Conservation (phyloP, 2,797 vertebrate genomes). For the Manis pentadactyla region DNA sequence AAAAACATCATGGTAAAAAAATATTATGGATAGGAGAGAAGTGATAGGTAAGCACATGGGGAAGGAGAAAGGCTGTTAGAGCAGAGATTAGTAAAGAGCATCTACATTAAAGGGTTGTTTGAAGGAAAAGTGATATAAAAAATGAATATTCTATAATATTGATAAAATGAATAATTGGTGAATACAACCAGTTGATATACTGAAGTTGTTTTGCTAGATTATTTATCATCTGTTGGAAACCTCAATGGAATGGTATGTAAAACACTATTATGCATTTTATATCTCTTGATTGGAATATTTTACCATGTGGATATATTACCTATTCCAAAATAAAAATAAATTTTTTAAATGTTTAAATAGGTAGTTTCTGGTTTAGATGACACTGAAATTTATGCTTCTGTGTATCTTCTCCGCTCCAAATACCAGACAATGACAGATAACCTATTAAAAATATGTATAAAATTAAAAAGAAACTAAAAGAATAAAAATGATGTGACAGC, state of each 20-base stretch:
- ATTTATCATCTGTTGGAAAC: background rate
- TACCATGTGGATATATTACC: background rate
- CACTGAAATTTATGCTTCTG: background rate
- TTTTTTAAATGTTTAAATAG: background rate
- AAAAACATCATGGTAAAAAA: background rate
- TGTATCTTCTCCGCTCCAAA: background rate
- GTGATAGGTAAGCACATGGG: background rate
- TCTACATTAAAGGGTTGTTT: background rate
- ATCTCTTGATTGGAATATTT: background rate
- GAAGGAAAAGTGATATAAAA: background rate
- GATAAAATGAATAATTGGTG: background rate
- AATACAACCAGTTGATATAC: background rate
- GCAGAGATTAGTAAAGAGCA: background rate
- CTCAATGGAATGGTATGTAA: background rate
- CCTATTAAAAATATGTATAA: background rate
- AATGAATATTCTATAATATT: background rate
- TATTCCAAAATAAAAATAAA: conserved; percentile 18
- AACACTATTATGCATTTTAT: background rate
- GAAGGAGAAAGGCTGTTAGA: background rate
- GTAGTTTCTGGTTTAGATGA: background rate
- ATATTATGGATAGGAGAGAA: background rate
- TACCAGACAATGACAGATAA: background rate
- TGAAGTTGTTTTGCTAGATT: background rate
- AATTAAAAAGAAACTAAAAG: background rate
- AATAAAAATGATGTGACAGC: background rate